Conservation (phyloP, 1,140 invertebrate genomes). For the Dufourea novaeangliae region DNA sequence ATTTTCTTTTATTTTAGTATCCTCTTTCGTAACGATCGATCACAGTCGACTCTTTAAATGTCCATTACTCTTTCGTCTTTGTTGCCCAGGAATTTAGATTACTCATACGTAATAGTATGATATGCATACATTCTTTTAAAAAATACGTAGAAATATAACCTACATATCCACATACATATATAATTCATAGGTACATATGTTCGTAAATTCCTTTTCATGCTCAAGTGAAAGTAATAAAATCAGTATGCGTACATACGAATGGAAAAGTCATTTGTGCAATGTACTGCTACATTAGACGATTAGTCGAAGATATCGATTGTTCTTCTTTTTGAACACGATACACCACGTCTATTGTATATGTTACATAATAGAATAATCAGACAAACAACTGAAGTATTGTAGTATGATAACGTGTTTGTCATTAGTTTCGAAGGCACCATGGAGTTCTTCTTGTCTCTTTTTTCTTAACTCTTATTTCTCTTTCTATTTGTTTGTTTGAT, state of each 20-base stretch:
- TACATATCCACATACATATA: not conserved
- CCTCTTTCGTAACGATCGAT: not conserved
- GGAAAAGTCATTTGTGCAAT: not conserved
- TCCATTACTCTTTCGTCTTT: not conserved
- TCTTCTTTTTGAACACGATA: not conserved
- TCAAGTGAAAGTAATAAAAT: not conserved
- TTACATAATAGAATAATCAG: not conserved
- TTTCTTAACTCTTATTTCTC: not conserved
- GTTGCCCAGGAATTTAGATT: not conserved
- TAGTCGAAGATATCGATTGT: not conserved
- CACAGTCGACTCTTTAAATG: not conserved
- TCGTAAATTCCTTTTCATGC: not conserved
- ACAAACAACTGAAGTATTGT: not conserved
- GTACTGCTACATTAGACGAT: not conserved
- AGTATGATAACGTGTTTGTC: not conserved
- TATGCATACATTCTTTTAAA: not conserved
- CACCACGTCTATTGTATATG: not conserved
- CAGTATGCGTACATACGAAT: not conserved
- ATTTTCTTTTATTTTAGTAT: not conserved
- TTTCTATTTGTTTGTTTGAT: no score
- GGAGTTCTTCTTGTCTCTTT: constrained; percentile 19
- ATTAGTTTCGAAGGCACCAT: no score
- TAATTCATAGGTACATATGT: not conserved
- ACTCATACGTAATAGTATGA: not conserved
- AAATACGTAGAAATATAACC: not conserved